Evolutionary conservation across 2,888 invertebrate genomes (phyloP).

Genomic region (Theretra japonica): DNA sequence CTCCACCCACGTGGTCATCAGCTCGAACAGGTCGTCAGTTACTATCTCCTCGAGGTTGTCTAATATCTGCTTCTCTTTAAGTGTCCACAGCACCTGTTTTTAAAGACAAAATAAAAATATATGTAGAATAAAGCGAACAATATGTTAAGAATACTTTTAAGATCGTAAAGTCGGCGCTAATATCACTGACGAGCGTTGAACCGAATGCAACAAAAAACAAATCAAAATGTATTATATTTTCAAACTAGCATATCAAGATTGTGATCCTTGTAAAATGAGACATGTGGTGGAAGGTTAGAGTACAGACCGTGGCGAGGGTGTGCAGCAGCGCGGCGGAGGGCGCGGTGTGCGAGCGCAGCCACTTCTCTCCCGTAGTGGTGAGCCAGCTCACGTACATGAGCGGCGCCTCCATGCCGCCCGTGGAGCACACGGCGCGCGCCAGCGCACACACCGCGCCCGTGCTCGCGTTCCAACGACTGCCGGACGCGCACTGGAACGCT

Average conservation of each 20-base stretch:
- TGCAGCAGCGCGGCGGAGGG: conserved; percentile 85
- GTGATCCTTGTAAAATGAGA: too few species aligned
- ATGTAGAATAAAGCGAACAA: too few species aligned
- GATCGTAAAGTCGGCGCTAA: too few species aligned
- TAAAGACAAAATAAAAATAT: background rate
- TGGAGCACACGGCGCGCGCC: conserved; percentile 90
- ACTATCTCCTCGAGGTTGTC: conserved; percentile 88
- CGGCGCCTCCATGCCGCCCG: conserved; percentile 85
- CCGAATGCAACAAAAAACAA: too few species aligned
- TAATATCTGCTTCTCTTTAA: conserved; percentile 86
- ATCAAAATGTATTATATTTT: too few species aligned
- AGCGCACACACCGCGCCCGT: conserved; percentile 90
- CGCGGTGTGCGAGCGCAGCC: conserved; percentile 68
- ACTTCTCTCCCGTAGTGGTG: conserved; percentile 80
- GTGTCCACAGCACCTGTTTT: conserved; percentile 79
- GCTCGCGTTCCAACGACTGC: conserved; percentile 59
- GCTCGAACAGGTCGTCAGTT: conserved; percentile 90
- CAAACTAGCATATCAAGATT: too few species aligned
- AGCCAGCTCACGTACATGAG: conserved; percentile 91
- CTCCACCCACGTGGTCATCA: conserved; percentile 91
- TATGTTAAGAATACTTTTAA: too few species aligned
- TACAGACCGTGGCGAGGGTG: conserved; percentile 91
- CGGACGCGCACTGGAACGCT: conserved; percentile 63
- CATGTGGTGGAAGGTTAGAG: too few species aligned
- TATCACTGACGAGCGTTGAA: too few species aligned